Base-by-base conservation (phyloP, 2,888 invertebrate species). In the Ophion obscuratus region DNA sequence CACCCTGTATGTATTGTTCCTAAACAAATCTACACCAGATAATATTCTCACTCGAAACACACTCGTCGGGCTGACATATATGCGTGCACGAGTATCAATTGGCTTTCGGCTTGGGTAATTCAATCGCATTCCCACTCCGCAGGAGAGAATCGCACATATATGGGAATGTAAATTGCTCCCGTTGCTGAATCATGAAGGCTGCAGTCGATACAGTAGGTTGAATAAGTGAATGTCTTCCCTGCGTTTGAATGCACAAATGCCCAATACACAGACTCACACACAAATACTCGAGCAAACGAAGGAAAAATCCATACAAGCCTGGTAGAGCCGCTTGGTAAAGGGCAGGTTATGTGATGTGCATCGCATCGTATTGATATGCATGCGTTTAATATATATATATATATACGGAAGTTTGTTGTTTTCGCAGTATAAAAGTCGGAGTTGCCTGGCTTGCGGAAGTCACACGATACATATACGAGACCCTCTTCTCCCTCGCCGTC, bases 341-440 rank as follows among this genome's bases (percentile, higher is more conserved):
- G 73, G 53, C 62, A 70, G 59, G 40, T 36, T 57, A 14, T 20
- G 77, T 6, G 61, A 61, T 66, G 44, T 84, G 79, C 53, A 85
- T 87, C 73, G 85, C 76, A 87, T 90, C 83, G 88, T 75, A 81
- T 31, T 73, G 78, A 89, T 89, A 84, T 81, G 17, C 83, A 61
- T 14, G 27, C 78, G 71, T 84, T 79, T 73, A 31, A 83, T 87
- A 86, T 27, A 44, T 10, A n/a, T 40, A 44, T 44, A 27, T 59
- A 61, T 59, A 44, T 10, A 20, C 62, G 40, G 17, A 44, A 40
- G 31, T 31, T 31, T 14, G 61, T 62, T 62, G 68, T 9, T 62
- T 31, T 27, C 24, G 44, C 24, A 36, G 53, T 47, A 36, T 44
- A 27, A 31, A 20, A 11, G 71, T 74, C 24, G 47, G 68, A 77